Conservation (phyloP, 1,140 invertebrate genomes). For the Leguminivora glycinivorella region DNA sequence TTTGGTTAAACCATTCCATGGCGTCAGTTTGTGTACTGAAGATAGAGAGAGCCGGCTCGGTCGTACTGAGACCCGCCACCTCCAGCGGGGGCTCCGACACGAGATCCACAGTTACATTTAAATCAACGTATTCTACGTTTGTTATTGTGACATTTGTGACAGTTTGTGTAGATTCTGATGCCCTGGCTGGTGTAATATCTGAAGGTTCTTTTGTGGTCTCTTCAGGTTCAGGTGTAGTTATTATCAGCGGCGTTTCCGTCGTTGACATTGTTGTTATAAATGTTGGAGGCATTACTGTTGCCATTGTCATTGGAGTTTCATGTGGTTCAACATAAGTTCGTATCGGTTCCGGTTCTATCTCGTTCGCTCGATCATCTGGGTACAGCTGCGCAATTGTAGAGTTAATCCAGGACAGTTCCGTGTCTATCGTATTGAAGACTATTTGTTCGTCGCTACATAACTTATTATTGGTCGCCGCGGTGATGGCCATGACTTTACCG, state of each 20-base stretch:
- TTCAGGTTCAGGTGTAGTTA: background rate
- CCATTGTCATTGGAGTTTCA: background rate
- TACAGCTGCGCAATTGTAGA: conserved; percentile 7
- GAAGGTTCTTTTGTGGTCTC: background rate
- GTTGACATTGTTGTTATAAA: background rate
- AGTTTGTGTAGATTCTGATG: background rate
- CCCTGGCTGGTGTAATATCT: background rate
- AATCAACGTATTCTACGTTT: background rate
- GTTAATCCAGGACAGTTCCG: conserved; percentile 46
- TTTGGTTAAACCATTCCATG: conserved; percentile 55
- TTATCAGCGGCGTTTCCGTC: background rate
- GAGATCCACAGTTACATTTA: background rate
- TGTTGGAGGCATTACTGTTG: background rate
- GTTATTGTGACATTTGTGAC: no score
- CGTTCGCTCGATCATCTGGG: background rate
- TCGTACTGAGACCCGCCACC: background rate
- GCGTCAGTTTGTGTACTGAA: conserved; percentile 22
- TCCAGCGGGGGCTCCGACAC: background rate
- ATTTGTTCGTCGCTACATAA: conserved; percentile 35
- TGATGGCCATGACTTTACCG: conserved; percentile 41
- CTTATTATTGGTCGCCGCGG: conserved; percentile 31
- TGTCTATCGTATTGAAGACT: conserved; percentile 41
- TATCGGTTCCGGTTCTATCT: background rate
- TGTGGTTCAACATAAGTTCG: background rate
- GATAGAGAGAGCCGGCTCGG: background rate